Evolutionary conservation across 2,888 invertebrate genomes (phyloP), one percentile per base, ranked within the genome.

Genomic region (Metacarcinus magister): DNA sequence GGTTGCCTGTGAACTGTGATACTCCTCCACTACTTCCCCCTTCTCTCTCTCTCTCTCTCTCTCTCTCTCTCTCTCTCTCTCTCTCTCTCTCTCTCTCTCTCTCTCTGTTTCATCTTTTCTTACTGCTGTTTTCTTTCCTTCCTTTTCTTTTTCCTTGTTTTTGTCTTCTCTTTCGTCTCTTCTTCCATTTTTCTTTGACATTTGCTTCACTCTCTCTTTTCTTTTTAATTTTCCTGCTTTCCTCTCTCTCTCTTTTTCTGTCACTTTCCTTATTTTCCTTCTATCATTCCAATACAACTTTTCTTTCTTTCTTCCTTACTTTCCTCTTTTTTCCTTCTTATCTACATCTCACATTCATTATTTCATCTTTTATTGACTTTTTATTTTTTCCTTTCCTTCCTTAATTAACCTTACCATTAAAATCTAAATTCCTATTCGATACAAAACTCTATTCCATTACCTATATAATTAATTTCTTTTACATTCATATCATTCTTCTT

Each of bases 1-100:
- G 92, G 92, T 48, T 92, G 48, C 92, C 28, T 48, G 54, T 92
- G 92, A 92, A 92, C 32, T 92, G 92, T 92, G 92, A 54, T 48
- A 46, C 92, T 44, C 60, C 92, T 19, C 92, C 23, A 32, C 39
- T 16, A 28, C 82, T 28, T 7, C 32, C 28, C 7, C 82, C 32
- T 1, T 28, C 82, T 13, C 82, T 16, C 48, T n/a, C 28, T 54
- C 48, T n/a, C 28, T n/a, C 54, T 92, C 92, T 46, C 46, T 46
- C 54, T 48, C 92, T 48, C 48, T 46, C 54, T 48, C 91, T 92
- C 48, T 48, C 92, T 92, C 92, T 28, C 43, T 91, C 8, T n/a
- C 44, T 46, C n/a, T 39, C 46, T 46, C 23, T 54, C 54, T 54
- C 54, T 54, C 54, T 54, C 28, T 75, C 28, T 75, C 75, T 75